Base-by-base conservation (phyloP, 2,113 vertebrate species). In the Lichenostomus cassidix region DNA sequence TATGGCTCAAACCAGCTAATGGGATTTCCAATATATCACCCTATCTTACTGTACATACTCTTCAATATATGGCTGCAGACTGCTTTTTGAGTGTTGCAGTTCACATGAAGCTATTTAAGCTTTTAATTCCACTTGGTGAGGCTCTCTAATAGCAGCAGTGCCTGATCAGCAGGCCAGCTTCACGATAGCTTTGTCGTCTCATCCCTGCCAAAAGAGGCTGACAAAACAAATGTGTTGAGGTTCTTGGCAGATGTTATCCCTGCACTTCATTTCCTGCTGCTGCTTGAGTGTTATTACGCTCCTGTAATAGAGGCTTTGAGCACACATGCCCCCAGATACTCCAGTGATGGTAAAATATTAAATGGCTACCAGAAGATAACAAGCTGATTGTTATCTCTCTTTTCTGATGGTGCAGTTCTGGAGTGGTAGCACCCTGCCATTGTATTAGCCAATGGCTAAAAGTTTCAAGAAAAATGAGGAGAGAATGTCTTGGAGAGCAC, bases 231-330 rank as follows among this genome's bases (percentile, higher is more conserved):
- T 92, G 91, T 76, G 62, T 49, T 71, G 62, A 84, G 75, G 15
- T 93, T 87, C 83, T 92, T 46, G 33, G 83, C 80, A 94, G 94
- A 94, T 93, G 73, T 94, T 95, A 91, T 97, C 89, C 75, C 33
- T 60, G 69, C 58, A 17, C 77, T 94, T 97, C 44, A 95, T 96
- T 96, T 94, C 95, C 94, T 96, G 94, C 31, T 78, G 21, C 64
- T 29, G 35, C 50, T 83, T 39, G 56, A 89, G 65, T 62, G 9
- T 90, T 95, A 79, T 75, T 94, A 73, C 4, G 1, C 41, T 92
- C 49, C 64, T 33, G 69, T 94, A 60, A 39, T 15, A 56, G 77
- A 94, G 35, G 53, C 74, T 94, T 59, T 75, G 77, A 65, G 22
- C 29, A 7, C 71, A 41, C 7, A 0, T 39, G 11, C 53, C 67